Percentiles rank a stretch among this genome's conserved stretches.
phyloP scores from a whole-genome alignment of 2,797 vertebrate species.

The Fistularia tabacaria region DNA sequence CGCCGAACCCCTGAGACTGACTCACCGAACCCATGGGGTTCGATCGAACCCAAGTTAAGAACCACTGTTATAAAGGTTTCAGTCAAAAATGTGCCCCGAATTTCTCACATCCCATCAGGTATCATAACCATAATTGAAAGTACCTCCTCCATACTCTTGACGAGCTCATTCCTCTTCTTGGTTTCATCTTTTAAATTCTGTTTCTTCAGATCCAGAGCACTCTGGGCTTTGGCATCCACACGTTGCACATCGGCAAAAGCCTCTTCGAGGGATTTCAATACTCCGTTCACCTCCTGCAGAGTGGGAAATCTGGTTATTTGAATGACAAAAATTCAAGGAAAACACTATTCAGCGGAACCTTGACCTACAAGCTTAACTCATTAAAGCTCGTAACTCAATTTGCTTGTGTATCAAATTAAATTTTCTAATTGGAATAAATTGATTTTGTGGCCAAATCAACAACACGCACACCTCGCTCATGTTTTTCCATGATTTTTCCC shows the following conservation, averaged over 20 bases:
- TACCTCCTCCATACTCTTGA: slow-evolving; percentile 89
- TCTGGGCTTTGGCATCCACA: slow-evolving; percentile 83
- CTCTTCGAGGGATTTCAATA: slow-evolving; percentile 79
- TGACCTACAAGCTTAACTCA: no score
- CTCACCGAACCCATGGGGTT: no score
- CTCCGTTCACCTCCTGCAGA: slow-evolving; percentile 78
- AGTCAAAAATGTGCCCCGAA: neutral
- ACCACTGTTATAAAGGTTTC: no score
- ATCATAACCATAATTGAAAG: slow-evolving; percentile 1
- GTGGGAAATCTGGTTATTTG: neutral
- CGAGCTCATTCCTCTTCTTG: slow-evolving; percentile 80
- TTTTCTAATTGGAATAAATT: neutral
- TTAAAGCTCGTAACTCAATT: no score
- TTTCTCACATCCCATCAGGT: neutral
- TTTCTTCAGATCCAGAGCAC: slow-evolving; percentile 86
- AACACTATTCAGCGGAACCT: no score
- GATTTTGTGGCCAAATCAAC: no score
- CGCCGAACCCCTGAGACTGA: no score
- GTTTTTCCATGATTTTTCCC: no score
- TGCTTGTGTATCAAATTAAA: neutral
- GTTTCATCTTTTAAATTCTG: slow-evolving; percentile 85
- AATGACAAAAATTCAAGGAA: no score
- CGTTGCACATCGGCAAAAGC: slow-evolving; percentile 82
- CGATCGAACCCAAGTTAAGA: no score
- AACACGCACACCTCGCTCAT: no score